Conservation (phyloP, 2,113 vertebrate species). For the Lamprotornis superbus region DNA sequence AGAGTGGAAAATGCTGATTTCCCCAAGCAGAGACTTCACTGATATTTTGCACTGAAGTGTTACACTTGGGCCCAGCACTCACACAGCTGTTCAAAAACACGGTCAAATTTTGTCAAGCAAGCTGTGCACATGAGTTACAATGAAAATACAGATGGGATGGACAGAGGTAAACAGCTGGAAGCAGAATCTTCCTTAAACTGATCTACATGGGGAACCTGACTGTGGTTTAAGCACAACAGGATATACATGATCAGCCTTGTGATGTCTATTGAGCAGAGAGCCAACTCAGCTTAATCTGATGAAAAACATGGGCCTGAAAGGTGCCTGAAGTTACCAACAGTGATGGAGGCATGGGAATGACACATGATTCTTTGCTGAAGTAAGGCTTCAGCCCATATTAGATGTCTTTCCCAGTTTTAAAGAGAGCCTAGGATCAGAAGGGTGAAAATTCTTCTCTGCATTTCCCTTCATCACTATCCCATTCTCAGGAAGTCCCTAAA, state of each 20-base stretch:
- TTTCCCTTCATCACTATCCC: not conserved
- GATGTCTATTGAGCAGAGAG: not conserved
- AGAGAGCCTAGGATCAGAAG: not conserved
- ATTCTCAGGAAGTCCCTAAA: not conserved
- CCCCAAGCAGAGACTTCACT: not conserved
- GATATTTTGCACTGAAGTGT: not conserved
- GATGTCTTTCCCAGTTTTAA: not conserved
- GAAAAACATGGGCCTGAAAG: not conserved
- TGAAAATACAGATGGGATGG: not conserved
- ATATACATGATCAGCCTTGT: not conserved
- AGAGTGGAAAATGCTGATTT: not conserved
- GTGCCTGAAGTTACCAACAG: not conserved
- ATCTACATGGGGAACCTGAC: not conserved
- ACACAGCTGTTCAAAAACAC: not conserved
- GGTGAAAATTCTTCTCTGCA: not conserved
- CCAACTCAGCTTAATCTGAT: not conserved
- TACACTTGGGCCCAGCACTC: not conserved
- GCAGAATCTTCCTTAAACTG: not conserved
- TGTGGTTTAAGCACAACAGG: not conserved
- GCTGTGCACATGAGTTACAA: not conserved
- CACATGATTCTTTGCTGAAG: not conserved
- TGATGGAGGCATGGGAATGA: not conserved
- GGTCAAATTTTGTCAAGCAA: not conserved
- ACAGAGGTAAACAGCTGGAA: not conserved
- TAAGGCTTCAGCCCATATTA: not conserved